Base-by-base conservation (phyloP, 2,113 vertebrate genomes). In the Chaetodon auriga region DNA sequence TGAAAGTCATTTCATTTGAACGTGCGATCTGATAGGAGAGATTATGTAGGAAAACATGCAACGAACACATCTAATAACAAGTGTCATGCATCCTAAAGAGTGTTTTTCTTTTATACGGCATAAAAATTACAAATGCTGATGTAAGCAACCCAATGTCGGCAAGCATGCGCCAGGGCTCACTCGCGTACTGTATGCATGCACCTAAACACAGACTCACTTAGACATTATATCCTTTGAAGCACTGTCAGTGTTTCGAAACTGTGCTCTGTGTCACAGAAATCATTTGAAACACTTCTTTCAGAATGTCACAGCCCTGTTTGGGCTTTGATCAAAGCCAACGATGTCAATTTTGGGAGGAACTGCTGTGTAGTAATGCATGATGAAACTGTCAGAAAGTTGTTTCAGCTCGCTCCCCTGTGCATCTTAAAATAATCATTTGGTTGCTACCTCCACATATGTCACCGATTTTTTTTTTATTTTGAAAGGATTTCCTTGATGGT, bases 361-460 rank as follows among this genome's bases (percentile, higher is more conserved):
- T 85, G 87, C 87, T 89, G 88, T 89, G 86, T 92, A 92, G 93
- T 93, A 95, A 93, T 87, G 90, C 82, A 95, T 95, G 95, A 95
- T 95, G 95, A 95, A 95, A 95, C 93, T 94, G 94, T 94, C 93
- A 94, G 94, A 95, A 96, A 95, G 93, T 94, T 94, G 91, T 93
- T 90, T 87, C 90, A 83, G 71, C 82, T 66, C 16, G 46, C 87
- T 93, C 85, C 90, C 90, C 90, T 80, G 84, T 90, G 92, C 87
- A 90, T 94, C 92, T 94, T 94, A 91, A 94, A 95, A 95, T 95
- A 93, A 94, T 94, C 71, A 93, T 92, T 92, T 80, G 89, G 54
- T 90, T 87, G 74, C 89, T 84, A 89, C 87, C 84, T 92, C 82
- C 78, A 81, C 85, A 81, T 76, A 78, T 89, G 91, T 92, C 89